Conservation (phyloP, 1,140 invertebrate species). For the Cecropterus lyciades region DNA sequence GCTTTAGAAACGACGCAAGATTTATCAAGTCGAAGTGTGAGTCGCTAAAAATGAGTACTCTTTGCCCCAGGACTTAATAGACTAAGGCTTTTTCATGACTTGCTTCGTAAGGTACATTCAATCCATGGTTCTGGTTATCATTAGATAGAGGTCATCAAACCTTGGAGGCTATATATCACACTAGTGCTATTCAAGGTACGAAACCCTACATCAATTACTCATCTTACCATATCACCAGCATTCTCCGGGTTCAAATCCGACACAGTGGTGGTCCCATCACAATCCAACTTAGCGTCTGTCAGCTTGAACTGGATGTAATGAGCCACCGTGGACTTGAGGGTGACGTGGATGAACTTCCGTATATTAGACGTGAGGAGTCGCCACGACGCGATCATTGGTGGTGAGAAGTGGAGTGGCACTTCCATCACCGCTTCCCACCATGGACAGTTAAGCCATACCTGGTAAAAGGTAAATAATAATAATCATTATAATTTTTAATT, state of each 20-base stretch:
- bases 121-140: too few relatives aligned
- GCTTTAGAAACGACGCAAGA: too few relatives aligned
- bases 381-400: constrained; percentile 91
- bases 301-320: constrained; percentile 85
- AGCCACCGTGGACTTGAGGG: constrained; percentile 88
- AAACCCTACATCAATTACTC: too few relatives aligned
- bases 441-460: constrained; percentile 88
- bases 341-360: constrained; percentile 92
- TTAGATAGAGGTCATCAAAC: too few relatives aligned
- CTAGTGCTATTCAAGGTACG: too few relatives aligned
- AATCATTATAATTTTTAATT: too few relatives aligned
- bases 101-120: too few relatives aligned
- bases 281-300: constrained; percentile 85
- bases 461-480: constrained; percentile 29
- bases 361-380: constrained; percentile 92
- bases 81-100: too few relatives aligned
- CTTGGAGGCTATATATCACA: too few relatives aligned
- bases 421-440: constrained; percentile 89
- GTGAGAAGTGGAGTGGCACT: constrained; percentile 90
- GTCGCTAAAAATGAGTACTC: too few relatives aligned
- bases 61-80: too few relatives aligned
- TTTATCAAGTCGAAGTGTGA: too few relatives aligned
- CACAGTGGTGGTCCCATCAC: constrained; percentile 85
- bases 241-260: constrained; percentile 87
- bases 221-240: constrained; percentile 60